Conservation (phyloP, 2,113 vertebrate genomes). For the Pungitius pungitius region DNA sequence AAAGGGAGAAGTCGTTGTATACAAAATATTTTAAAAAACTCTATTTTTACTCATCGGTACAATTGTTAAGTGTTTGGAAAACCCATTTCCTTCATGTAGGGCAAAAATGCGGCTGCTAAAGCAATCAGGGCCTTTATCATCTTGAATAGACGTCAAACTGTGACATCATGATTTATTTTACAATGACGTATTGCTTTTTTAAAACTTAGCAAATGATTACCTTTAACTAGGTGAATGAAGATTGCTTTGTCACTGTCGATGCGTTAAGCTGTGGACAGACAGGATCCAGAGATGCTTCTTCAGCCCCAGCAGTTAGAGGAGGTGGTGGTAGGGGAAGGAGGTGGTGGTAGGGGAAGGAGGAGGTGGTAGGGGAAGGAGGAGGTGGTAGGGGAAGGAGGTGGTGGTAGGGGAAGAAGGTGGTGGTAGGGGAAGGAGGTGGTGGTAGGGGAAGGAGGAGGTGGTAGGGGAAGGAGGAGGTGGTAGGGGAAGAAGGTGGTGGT, state of each 20-base stretch:
- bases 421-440: too few relatives aligned
- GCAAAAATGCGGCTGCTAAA: background rate
- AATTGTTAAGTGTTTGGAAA: background rate
- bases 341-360: too few relatives aligned
- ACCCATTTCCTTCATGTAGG: background rate
- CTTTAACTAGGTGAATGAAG: conserved; percentile 36
- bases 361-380: conserved; percentile 4
- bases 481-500: conserved; percentile 9
- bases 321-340: background rate
- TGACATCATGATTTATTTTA: conserved; percentile 30
- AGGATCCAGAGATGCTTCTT: conserved; percentile 38
- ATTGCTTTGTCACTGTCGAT: conserved; percentile 50
- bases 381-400: too few relatives aligned
- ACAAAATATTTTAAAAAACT: conserved; percentile 1
- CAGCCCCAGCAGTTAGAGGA: conserved; percentile 19
- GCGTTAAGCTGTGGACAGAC: conserved; percentile 56
- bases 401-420: conserved; percentile 6
- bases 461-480: too few relatives aligned
- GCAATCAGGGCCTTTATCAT: background rate
- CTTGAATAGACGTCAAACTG: background rate
- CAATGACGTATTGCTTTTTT: conserved; percentile 26
- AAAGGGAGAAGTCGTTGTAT: background rate
- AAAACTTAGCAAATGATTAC: conserved; percentile 21
- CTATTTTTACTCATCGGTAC: background rate
- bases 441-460: conserved; percentile 6